Evolutionary conservation across 2,113 vertebrate species (phyloP), one percentile per base, ranked within the genome.

Genomic region (Condylura cristata): DNA sequence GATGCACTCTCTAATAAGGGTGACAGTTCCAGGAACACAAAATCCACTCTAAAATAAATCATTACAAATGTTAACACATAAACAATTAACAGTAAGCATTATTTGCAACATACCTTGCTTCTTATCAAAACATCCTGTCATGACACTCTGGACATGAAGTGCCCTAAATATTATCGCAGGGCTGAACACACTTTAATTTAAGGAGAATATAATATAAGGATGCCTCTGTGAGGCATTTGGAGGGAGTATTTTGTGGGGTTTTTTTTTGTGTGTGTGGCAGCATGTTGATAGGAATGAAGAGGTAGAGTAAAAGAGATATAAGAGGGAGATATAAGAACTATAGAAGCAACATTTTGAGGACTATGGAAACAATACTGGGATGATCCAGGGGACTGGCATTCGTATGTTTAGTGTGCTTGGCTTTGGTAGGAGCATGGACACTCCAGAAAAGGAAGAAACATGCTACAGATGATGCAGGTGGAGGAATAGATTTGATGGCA

Each of bases 301-400:
- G 70, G 20, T 10, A 60, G 12, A 72, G 30, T 70, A 56, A 68
- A 78, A 30, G 58, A 20, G 66, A 89, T 13, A 70, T 68, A 68
- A 28, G 24, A 46, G 65, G 68, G 7, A 71, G 13, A 78, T 66
- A 78, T 13, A 8, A 46, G 10, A 87, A 44, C 28, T 53, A 20
- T 5, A 84, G 51, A 56, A 30, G 18, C 37, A 70, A 93, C 70
- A 8, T 70, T 90, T 63, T 66, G 20, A 90, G 63, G 88, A 74
- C 17, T 60, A 68, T 16, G 9, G 56, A 83, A 87, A 56, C 2
- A 87, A 79, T 41, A 24, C 26, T 44, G 12, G 4, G 8, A 79
- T 84, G 53, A 28, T 34, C 44, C 78, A n/a, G 41, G 75, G 4
- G 32, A 72, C 34, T 78, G 63, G 16, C 17, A 24, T 6, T 44